Evolutionary conservation across 1,140 invertebrate genomes (phyloP).

Genomic region (Helicoverpa armigera): DNA sequence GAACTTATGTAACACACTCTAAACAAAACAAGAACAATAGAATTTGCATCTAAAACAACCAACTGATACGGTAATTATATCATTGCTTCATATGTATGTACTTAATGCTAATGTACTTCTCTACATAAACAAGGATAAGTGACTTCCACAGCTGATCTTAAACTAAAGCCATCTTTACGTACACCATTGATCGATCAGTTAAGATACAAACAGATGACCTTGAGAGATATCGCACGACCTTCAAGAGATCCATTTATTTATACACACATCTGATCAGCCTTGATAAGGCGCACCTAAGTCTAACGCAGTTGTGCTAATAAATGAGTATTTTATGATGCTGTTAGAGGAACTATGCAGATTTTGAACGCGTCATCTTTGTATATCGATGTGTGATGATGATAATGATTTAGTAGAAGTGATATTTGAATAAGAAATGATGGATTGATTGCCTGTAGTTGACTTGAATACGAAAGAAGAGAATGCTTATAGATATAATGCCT

Average conservation of each 20-base stretch:
- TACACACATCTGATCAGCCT: not conserved
- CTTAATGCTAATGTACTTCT: too few species aligned
- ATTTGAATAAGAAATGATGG: too few species aligned
- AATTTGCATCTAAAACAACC: too few species aligned
- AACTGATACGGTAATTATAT: too few species aligned
- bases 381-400: not conserved
- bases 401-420: too few species aligned
- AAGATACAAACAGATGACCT: slow-evolving; percentile 11
- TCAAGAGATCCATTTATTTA: slow-evolving; percentile 14
- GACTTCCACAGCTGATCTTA: too few species aligned
- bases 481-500: too few species aligned
- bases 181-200: not conserved
- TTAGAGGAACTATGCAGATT: slow-evolving; percentile 13
- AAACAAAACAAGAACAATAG: too few species aligned
- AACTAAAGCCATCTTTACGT: not conserved
- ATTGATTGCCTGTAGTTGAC: too few species aligned
- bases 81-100: not conserved
- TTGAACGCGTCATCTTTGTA: not conserved
- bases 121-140: too few species aligned
- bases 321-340: slow-evolving; percentile 26
- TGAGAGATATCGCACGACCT: slow-evolving; percentile 20
- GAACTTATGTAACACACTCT: too few species aligned
- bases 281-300: slow-evolving; percentile 16
- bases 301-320: not conserved
- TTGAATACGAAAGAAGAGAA: too few species aligned